A percentile compares a stretch with the other conserved stretches of the same genome.
Conservation (phyloP, 2,113 vertebrate genomes). For the Lophius piscatorius region DNA sequence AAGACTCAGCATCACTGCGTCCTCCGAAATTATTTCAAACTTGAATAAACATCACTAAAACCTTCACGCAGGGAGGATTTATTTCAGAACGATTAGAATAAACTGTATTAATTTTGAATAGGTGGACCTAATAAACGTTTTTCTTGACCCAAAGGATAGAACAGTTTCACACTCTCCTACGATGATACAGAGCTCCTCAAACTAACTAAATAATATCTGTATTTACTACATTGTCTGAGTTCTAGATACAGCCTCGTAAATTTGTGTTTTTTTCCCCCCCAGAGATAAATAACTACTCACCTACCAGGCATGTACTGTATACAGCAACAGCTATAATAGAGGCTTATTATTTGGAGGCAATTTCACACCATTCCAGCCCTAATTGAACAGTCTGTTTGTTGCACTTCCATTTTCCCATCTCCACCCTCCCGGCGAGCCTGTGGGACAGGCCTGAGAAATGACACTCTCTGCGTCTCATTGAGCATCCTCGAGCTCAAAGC, state of each 20-base stretch:
- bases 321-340: slow-evolving; percentile 74
- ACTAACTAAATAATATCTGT: slow-evolving; percentile 24
- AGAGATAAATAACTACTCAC: slow-evolving; percentile 63
- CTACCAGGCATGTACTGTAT: slow-evolving; percentile 72
- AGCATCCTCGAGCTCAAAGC: slow-evolving; percentile 79
- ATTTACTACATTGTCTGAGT: slow-evolving; percentile 35
- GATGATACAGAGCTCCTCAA: neutral
- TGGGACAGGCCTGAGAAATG: slow-evolving; percentile 84
- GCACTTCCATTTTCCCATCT: slow-evolving; percentile 78
- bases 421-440: slow-evolving; percentile 71
- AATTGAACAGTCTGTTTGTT: slow-evolving; percentile 87
- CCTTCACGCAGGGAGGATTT: neutral
- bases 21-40: neutral
- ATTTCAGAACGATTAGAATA: neutral
- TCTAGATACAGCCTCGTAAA: too few species aligned
- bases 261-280: slow-evolving; percentile 21
- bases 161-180: neutral
- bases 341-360: slow-evolving; percentile 85
- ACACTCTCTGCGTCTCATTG: slow-evolving; percentile 83
- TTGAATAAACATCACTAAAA: neutral
- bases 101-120: neutral
- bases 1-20: neutral
- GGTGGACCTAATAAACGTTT: slow-evolving; percentile 1
- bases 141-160: neutral
- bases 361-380: slow-evolving; percentile 84